Conservation (phyloP, 1,140 invertebrate genomes). For the Drosophila parvula region DNA sequence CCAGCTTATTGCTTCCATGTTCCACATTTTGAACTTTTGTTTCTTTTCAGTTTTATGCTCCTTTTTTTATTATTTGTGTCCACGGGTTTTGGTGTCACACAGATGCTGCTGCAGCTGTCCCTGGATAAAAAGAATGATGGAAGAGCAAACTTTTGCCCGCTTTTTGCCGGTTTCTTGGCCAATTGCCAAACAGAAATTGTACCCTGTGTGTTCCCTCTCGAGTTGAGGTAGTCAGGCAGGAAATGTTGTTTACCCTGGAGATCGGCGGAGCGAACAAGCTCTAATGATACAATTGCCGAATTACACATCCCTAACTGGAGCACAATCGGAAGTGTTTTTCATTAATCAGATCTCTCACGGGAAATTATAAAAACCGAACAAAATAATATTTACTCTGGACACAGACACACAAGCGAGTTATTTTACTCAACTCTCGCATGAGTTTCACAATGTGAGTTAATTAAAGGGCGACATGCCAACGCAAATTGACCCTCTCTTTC, state of each 20-base stretch:
- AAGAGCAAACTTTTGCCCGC: constrained; percentile 10
- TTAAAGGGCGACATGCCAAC: constrained; percentile 37
- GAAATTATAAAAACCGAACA: constrained; percentile 6
- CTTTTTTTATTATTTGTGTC: background rate
- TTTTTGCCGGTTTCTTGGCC: constrained; percentile 20
- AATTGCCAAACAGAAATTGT: constrained; percentile 37
- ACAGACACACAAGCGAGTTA: background rate
- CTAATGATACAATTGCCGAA: constrained; percentile 20
- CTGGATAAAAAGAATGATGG: constrained; percentile 41
- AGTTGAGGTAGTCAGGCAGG: constrained; percentile 17
- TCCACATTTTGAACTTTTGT: constrained; percentile 39
- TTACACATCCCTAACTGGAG: constrained; percentile 27
- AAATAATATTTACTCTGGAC: background rate
- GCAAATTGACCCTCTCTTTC: constrained; percentile 23
- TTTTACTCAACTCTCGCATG: constrained; percentile 12
- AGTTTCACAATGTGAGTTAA: constrained; percentile 37
- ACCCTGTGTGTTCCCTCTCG: constrained; percentile 1
- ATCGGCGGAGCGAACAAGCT: constrained; percentile 14
- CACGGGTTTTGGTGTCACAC: constrained; percentile 39
- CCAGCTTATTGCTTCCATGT: constrained; percentile 43
- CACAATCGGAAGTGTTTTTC: constrained; percentile 34
- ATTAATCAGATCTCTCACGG: constrained; percentile 29
- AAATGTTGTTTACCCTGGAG: constrained; percentile 31
- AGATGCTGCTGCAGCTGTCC: constrained; percentile 35
- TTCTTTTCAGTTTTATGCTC: constrained; percentile 16